Conservation (phyloP, 1,140 invertebrate genomes). For the Achroia grisella region DNA sequence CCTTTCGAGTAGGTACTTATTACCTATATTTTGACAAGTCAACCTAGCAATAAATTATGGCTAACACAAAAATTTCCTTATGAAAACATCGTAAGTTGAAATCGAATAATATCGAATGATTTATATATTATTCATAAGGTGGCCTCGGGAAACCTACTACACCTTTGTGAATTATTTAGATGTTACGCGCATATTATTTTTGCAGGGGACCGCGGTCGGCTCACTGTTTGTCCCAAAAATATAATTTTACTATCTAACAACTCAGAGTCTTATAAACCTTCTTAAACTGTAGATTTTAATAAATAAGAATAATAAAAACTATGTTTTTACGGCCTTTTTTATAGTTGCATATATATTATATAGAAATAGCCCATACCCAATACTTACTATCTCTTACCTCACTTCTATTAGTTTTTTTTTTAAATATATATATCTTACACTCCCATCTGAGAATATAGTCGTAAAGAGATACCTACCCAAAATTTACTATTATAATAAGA, state of each 20-base stretch:
- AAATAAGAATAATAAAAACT: too few relatives aligned
- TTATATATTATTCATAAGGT: slow-evolving; percentile 62
- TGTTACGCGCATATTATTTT: slow-evolving; percentile 58
- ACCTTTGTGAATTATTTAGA: slow-evolving; percentile 66
- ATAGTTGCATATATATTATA: too few relatives aligned
- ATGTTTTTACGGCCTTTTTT: too few relatives aligned
- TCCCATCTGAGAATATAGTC: too few relatives aligned
- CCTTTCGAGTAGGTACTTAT: too few relatives aligned
- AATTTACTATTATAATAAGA: too few relatives aligned
- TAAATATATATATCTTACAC: too few relatives aligned
- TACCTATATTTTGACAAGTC: background rate
- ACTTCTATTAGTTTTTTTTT: too few relatives aligned
- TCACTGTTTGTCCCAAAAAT: slow-evolving; percentile 42
- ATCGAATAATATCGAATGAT: slow-evolving; percentile 55
- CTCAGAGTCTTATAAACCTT: background rate
- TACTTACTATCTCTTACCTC: too few relatives aligned
- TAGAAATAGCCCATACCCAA: too few relatives aligned
- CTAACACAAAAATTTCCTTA: slow-evolving; percentile 23
- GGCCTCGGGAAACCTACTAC: slow-evolving; percentile 40
- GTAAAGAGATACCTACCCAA: too few relatives aligned
- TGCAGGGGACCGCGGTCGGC: slow-evolving; percentile 40
- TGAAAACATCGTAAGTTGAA: slow-evolving; percentile 29
- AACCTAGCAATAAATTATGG: slow-evolving; percentile 14
- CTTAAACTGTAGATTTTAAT: too few relatives aligned
- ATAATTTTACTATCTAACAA: slow-evolving; percentile 23